phyloP scores from a whole-genome alignment of 2,888 invertebrate genomes.

The Hyposoter didymator region DNA sequence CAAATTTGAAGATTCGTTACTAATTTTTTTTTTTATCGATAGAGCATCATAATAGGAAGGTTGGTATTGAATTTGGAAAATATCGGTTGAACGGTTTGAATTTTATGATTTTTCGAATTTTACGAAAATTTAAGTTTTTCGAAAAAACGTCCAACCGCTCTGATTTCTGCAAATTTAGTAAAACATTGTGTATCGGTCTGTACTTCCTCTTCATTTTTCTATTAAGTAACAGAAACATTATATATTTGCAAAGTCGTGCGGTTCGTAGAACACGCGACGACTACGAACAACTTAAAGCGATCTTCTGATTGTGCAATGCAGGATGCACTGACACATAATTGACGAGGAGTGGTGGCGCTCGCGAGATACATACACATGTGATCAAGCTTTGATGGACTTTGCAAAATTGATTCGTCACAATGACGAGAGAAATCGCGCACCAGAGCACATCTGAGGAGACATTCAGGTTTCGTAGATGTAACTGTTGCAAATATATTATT shows the following conservation, averaged over 20 bases:
- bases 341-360: slow-evolving; percentile 25
- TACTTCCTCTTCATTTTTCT: too few relatives aligned
- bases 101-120: too few relatives aligned
- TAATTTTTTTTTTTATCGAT: too few relatives aligned
- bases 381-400: not conserved
- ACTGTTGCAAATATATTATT: not conserved
- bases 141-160: too few relatives aligned
- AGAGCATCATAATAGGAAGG: too few relatives aligned
- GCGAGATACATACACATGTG: slow-evolving; percentile 4
- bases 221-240: slow-evolving; percentile 1
- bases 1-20: too few relatives aligned
- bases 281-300: slow-evolving; percentile 16
- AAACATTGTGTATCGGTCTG: too few relatives aligned
- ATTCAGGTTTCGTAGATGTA: not conserved
- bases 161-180: too few relatives aligned
- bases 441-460: not conserved
- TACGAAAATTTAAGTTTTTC: too few relatives aligned
- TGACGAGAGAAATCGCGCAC: slow-evolving; percentile 35
- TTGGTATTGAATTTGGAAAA: too few relatives aligned
- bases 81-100: too few relatives aligned
- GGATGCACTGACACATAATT: slow-evolving; percentile 49
- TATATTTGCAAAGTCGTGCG: slow-evolving; percentile 41
- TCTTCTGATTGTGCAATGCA: slow-evolving; percentile 50
- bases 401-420: slow-evolving; percentile 39
- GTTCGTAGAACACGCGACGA: not conserved